Percentiles rank a stretch among this genome's conserved stretches.
These are phyloP conservation scores for Aldabrachelys gigantea DNA, from an alignment of 2,113 vertebrate species.

Conservation along the genomic window DNA sequence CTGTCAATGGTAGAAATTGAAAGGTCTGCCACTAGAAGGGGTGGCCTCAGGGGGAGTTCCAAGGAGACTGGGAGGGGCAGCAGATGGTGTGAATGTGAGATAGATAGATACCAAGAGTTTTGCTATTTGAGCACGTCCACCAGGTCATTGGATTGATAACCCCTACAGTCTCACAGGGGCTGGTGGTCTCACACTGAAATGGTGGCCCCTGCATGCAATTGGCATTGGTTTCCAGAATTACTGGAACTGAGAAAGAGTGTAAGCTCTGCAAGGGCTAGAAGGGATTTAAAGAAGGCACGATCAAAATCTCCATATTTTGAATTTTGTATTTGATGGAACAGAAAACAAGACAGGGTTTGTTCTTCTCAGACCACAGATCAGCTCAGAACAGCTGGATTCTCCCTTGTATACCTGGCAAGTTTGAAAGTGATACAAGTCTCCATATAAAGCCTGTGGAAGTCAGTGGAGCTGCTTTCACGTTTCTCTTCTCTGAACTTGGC, in stretches of 20 bases:
- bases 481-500: background rate
- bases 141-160: background rate
- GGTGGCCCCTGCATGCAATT: background rate
- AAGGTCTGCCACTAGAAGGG: background rate
- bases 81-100: background rate
- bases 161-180: background rate
- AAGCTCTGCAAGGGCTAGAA: background rate
- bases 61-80: background rate
- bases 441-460: background rate
- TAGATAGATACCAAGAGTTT: rapidly evolving
- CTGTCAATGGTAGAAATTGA: background rate
- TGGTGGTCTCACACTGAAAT: background rate
- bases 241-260: background rate
- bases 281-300: constrained; percentile 6
- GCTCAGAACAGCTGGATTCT: background rate
- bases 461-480: background rate
- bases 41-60: background rate
- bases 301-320: constrained; percentile 11
- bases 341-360: background rate
- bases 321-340: constrained; percentile 1
- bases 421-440: background rate
- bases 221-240: background rate
- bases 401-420: background rate
- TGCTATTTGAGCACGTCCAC: background rate
- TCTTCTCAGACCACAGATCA: constrained; percentile 28